phyloP scores from a whole-genome alignment of 92 coral and sea anemone genomes.

The Diadumene lineata region DNA sequence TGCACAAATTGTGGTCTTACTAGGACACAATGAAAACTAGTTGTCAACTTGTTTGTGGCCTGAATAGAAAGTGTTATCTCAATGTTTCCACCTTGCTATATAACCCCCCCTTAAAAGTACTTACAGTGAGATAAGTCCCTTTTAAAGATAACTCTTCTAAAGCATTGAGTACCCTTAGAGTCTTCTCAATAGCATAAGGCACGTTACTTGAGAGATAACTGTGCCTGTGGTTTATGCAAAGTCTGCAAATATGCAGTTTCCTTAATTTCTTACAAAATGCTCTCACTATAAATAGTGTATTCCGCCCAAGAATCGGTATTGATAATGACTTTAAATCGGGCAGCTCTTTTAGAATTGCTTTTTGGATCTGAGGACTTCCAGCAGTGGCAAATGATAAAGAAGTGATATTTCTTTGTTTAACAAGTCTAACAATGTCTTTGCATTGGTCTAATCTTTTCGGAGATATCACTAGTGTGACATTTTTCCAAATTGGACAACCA shows the following conservation, averaged over 20 bases:
- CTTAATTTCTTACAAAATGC: not conserved
- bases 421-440: not conserved
- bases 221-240: not conserved
- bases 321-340: not conserved
- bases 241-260: not conserved
- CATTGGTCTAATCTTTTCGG: slow-evolving; percentile 1
- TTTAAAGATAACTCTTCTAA: not conserved
- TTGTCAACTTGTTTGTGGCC: too few relatives aligned
- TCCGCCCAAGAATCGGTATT: not conserved
- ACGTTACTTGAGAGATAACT: too few relatives aligned
- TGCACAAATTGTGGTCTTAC: too few relatives aligned
- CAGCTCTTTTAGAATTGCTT: not conserved
- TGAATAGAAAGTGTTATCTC: too few relatives aligned
- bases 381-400: not conserved
- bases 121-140: not conserved
- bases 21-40: too few relatives aligned
- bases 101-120: too few relatives aligned
- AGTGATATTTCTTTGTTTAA: not conserved
- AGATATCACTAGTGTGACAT: not conserved
- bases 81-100: too few relatives aligned
- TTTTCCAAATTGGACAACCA: not conserved
- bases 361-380: not conserved
- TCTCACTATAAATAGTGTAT: not conserved
- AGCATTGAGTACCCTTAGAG: too few relatives aligned
- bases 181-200: too few relatives aligned